Conservation (phyloP, 2,113 vertebrate species). For the Chaetura pelagica region DNA sequence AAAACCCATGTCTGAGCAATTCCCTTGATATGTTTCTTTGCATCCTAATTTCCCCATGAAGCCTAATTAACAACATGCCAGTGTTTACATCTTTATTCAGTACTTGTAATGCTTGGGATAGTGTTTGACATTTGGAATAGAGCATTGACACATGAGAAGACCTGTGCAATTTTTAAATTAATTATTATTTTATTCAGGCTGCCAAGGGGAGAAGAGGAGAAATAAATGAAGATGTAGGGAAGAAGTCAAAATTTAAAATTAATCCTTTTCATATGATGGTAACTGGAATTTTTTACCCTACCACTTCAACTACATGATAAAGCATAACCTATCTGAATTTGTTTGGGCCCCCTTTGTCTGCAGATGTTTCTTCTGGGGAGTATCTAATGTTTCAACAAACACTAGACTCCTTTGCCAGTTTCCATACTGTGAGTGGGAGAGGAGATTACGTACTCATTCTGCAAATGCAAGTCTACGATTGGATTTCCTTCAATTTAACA, state of each 20-base stretch:
- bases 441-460: not conserved
- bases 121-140: constrained; percentile 6
- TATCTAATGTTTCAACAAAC: not conserved
- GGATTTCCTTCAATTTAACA: not conserved
- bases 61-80: constrained; percentile 16
- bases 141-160: not conserved
- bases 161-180: not conserved
- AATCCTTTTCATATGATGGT: not conserved
- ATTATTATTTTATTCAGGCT: not conserved
- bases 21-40: not conserved
- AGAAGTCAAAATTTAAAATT: not conserved
- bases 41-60: constrained; percentile 34
- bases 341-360: not conserved
- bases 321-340: not conserved
- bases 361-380: not conserved
- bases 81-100: constrained; percentile 27
- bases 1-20: constrained; percentile 23
- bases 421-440: not conserved
- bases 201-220: not conserved
- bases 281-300: not conserved
- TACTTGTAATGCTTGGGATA: not conserved
- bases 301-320: not conserved
- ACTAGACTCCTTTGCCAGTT: not conserved
- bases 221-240: not conserved
- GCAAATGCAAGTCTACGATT: not conserved